Percentiles rank a stretch among this genome's conserved stretches.
These are phyloP conservation scores for Cyanoderma ruficeps DNA, from an alignment of 2,113 vertebrate genomes.

Conservation along the genomic window DNA sequence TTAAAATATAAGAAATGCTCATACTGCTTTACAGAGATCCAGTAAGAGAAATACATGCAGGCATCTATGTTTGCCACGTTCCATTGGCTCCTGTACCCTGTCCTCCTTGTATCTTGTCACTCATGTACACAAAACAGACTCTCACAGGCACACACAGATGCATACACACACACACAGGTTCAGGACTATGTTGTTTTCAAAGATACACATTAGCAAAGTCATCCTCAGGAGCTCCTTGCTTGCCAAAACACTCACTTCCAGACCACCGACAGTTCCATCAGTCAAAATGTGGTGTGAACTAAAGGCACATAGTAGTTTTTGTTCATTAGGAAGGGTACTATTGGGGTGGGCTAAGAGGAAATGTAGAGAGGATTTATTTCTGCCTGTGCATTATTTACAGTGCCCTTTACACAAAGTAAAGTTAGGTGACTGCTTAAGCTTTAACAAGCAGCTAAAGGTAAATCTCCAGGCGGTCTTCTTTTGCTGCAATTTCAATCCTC, in stretches of 20 bases:
- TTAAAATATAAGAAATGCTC: not conserved
- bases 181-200: not conserved
- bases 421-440: constrained; percentile 55
- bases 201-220: not conserved
- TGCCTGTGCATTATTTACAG: constrained; percentile 41
- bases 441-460: constrained; percentile 20
- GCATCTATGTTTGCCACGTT: constrained; percentile 19
- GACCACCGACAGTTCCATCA: not conserved
- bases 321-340: not conserved
- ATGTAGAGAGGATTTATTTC: not conserved
- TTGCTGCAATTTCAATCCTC: not conserved
- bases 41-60: not conserved
- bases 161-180: not conserved
- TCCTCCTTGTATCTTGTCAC: not conserved
- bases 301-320: not conserved
- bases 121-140: not conserved
- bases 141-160: not conserved
- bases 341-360: not conserved
- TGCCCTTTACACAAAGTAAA: constrained; percentile 54
- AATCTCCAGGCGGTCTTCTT: not conserved
- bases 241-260: not conserved
- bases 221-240: not conserved
- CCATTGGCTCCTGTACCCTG: not conserved
- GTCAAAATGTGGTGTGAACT: not conserved
- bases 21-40: not conserved